Evolutionary conservation across 2,113 vertebrate genomes (phyloP).

Genomic region (Pterophyllum scalare): DNA sequence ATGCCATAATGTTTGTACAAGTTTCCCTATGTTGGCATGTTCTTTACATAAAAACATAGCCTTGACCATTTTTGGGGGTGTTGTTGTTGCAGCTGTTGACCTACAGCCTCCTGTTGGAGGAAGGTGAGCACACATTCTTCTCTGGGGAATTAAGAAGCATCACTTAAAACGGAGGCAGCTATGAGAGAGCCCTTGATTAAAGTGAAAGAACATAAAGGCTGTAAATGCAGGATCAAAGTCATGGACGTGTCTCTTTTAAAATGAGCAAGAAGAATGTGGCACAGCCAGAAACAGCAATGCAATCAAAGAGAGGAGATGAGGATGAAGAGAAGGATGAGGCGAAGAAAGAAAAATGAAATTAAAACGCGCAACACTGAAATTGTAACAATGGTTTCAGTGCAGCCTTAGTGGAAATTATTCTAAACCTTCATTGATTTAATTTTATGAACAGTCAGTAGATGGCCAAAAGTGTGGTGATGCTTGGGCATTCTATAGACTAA

Average conservation of each 20-base stretch:
- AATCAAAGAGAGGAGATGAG: neutral
- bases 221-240: constrained; percentile 44
- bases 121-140: neutral
- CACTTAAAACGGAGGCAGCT: constrained; percentile 27
- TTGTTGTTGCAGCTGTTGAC: constrained; percentile 27
- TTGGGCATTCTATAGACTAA: neutral
- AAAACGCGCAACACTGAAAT: neutral
- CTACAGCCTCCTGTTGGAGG: neutral
- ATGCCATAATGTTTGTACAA: neutral
- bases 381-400: neutral
- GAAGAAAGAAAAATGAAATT: neutral
- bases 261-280: constrained; percentile 12
- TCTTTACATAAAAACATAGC: neutral
- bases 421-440: neutral
- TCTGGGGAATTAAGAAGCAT: constrained; percentile 23
- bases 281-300: neutral
- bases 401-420: neutral
- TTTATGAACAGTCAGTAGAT: neutral
- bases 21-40: neutral
- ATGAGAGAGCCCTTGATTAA: constrained; percentile 44
- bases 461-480: neutral
- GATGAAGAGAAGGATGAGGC: neutral
- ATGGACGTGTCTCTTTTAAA: neutral
- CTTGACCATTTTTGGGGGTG: neutral
- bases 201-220: constrained; percentile 30